Conservation (phyloP, 2,113 vertebrate species). For the Melospiza georgiana region DNA sequence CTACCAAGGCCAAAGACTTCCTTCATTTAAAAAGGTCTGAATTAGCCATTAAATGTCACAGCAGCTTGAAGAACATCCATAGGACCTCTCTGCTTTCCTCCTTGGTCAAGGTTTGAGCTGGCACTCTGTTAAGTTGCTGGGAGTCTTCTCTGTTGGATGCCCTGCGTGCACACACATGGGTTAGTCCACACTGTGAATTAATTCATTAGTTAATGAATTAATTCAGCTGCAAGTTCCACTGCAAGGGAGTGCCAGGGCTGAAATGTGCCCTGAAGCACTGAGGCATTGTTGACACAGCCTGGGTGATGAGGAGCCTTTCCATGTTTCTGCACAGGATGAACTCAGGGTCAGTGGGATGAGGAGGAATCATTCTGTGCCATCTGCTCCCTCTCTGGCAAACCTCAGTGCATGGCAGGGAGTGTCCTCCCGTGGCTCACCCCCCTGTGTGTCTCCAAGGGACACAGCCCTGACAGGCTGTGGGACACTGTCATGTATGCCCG, state of each 20-base stretch:
- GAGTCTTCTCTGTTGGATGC: background rate
- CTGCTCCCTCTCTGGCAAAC: background rate
- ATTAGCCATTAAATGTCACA: background rate
- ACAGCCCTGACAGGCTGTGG: background rate
- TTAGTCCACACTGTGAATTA: fast-evolving
- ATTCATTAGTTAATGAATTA: background rate
- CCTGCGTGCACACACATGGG: fast-evolving
- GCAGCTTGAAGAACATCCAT: background rate
- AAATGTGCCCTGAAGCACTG: background rate
- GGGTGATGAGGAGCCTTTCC: background rate
- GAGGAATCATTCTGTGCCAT: background rate
- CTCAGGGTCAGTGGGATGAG: background rate
- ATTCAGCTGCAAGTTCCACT: background rate
- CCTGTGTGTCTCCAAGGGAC: background rate
- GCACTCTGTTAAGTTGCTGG: background rate
- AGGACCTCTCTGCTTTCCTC: background rate
- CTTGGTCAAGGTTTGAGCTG: background rate
- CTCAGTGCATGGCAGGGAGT: background rate
- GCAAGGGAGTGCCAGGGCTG: background rate
- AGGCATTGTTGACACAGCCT: background rate
- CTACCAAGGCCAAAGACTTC: background rate
- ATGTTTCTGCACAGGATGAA: background rate
- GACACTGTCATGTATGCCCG: background rate
- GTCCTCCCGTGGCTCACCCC: background rate
- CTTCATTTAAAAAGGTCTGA: background rate